These are phyloP conservation scores for Drosophila orosa DNA, from an alignment of 1,140 invertebrate species.

Conservation along the genomic window DNA sequence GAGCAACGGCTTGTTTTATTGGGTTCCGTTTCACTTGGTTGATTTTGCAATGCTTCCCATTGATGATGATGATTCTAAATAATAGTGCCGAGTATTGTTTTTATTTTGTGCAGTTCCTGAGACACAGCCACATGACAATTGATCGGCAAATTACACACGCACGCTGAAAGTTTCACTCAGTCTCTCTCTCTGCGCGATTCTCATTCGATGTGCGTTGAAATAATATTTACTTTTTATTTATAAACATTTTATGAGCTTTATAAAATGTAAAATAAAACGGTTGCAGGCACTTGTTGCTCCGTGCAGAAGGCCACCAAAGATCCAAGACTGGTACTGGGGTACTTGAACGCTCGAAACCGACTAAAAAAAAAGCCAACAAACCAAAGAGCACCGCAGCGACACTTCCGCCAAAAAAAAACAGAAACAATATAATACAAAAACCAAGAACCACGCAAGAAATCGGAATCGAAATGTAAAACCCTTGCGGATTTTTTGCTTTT, in stretches of 20 bases:
- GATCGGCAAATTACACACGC: slow-evolving; percentile 66
- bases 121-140: slow-evolving; percentile 57
- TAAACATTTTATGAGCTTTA: slow-evolving; percentile 71
- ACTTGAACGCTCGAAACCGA: slow-evolving; percentile 22
- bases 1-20: slow-evolving; percentile 28
- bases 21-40: slow-evolving; percentile 54
- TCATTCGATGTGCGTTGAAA: slow-evolving; percentile 41
- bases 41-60: slow-evolving; percentile 51
- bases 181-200: neutral
- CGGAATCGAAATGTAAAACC: slow-evolving; percentile 65
- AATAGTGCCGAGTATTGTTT: slow-evolving; percentile 32
- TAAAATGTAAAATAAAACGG: slow-evolving; percentile 68
- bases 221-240: slow-evolving; percentile 78
- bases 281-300: slow-evolving; percentile 40
- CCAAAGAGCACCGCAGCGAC: slow-evolving; percentile 10
- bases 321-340: slow-evolving; percentile 1
- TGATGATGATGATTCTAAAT: slow-evolving; percentile 41
- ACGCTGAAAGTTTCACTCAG: slow-evolving; percentile 7
- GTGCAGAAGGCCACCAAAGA: slow-evolving; percentile 22
- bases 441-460: slow-evolving; percentile 51
- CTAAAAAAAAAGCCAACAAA: slow-evolving; percentile 22
- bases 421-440: neutral
- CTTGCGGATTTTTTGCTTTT: slow-evolving; percentile 34
- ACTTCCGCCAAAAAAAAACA: slow-evolving; percentile 10
- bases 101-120: slow-evolving; percentile 27